Conservation (phyloP, 2,113 vertebrate species). For the Bos indicus region DNA sequence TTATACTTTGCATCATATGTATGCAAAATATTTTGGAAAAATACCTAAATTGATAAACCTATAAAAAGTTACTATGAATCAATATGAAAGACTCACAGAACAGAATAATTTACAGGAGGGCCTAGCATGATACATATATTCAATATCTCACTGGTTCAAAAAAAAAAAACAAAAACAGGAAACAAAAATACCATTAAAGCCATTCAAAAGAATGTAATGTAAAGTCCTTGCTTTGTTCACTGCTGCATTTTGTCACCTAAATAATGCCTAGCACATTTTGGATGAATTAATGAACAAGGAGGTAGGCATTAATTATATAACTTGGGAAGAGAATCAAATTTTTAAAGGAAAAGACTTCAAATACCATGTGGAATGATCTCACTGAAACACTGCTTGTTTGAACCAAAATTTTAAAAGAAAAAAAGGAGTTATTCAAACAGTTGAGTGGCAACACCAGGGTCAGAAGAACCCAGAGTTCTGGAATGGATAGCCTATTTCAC, state of each 20-base stretch:
- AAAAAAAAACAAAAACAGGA: neutral
- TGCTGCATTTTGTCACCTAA: neutral
- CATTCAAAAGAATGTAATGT: neutral
- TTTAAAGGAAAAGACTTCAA: neutral
- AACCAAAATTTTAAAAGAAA: neutral
- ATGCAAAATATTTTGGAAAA: neutral
- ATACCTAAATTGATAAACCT: neutral
- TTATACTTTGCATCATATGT: neutral
- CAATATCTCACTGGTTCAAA: neutral
- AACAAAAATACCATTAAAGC: neutral
- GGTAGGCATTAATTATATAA: neutral
- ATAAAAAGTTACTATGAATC: neutral
- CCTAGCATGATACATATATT: neutral
- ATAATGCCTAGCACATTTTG: neutral
- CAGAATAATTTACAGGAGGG: neutral
- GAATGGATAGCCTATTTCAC: neutral
- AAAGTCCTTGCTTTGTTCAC: neutral
- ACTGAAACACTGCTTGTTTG: neutral
- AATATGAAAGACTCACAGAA: neutral
- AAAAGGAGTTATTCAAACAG: neutral
- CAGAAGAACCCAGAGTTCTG: neutral
- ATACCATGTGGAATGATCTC: neutral
- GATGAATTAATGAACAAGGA: neutral
- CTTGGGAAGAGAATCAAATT: neutral
- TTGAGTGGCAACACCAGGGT: neutral